Evolutionary conservation across 2,888 invertebrate genomes (phyloP).

Genomic region (Chalcis sispes): DNA sequence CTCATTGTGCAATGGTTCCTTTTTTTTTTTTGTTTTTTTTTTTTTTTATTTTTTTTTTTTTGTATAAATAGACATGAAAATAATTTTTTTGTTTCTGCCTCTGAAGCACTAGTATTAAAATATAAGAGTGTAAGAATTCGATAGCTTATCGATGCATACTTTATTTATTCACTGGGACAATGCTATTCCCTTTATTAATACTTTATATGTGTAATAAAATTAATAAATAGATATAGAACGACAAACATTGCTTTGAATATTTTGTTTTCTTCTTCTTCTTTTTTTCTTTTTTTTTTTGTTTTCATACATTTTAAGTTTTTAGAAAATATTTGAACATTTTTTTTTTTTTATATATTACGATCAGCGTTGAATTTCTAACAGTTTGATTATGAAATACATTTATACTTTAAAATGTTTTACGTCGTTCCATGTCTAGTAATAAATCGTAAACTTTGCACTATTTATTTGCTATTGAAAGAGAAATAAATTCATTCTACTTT

Average conservation of each 20-base stretch:
- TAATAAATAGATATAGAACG: slow-evolving; percentile 22
- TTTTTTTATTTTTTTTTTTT: slow-evolving; percentile 1
- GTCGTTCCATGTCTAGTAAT: not conserved
- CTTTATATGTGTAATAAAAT: slow-evolving; percentile 18
- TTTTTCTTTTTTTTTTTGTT: not conserved
- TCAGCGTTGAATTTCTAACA: not conserved
- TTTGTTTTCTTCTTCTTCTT: no score
- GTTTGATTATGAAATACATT: not conserved
- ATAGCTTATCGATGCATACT: not conserved
- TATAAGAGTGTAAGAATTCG: not conserved
- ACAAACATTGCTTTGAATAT: no score
- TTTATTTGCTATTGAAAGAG: not conserved
- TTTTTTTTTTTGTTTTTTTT: slow-evolving; percentile 4
- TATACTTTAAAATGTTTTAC: slow-evolving; percentile 14
- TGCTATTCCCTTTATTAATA: slow-evolving; percentile 16
- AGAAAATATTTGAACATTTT: no score
- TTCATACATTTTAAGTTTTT: not conserved
- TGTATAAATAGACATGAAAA: slow-evolving; percentile 40
- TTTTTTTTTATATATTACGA: not conserved
- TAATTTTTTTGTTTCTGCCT: slow-evolving; percentile 26
- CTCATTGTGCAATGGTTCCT: no score
- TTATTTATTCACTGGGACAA: not conserved
- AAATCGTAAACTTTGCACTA: not conserved
- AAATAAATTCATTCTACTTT: slow-evolving; percentile 14
- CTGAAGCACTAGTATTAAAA: not conserved